phyloP scores from a whole-genome alignment of 2,888 invertebrate species.

The Hydroisotoma schaefferi region DNA sequence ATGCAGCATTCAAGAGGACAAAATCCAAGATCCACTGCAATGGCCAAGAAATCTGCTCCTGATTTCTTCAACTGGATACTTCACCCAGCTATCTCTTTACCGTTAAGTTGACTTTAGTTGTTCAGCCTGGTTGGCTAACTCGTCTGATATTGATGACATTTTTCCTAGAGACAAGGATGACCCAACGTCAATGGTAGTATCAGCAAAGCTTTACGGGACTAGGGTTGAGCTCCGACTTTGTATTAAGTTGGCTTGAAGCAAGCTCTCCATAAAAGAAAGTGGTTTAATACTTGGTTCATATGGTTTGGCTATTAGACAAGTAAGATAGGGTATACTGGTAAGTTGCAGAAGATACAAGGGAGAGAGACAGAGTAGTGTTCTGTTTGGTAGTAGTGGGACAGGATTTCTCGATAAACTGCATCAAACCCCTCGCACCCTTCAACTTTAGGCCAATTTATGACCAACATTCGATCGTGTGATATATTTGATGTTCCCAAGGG shows the following conservation, averaged over 20 bases:
- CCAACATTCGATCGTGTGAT: slow-evolving; percentile 47
- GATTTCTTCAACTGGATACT: too few species aligned
- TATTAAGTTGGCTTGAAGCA: not conserved
- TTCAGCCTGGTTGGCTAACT: not conserved
- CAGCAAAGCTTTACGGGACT: not conserved
- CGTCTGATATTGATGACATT: not conserved
- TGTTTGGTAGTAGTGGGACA: slow-evolving; percentile 19
- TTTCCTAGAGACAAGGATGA: slow-evolving; percentile 1
- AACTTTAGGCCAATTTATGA: slow-evolving; percentile 46
- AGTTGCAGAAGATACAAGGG: slow-evolving; percentile 10
- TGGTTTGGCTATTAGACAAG: too few species aligned
- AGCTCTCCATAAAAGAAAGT: slow-evolving; percentile 10
- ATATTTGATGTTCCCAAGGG: slow-evolving; percentile 40
- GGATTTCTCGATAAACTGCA: slow-evolving; percentile 42
- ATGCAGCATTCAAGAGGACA: too few species aligned
- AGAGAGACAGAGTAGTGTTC: slow-evolving; percentile 20
- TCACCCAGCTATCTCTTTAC: not conserved
- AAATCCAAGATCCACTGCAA: too few species aligned
- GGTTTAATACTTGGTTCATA: slow-evolving; percentile 11
- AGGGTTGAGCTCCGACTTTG: not conserved
- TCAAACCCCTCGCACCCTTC: slow-evolving; percentile 46
- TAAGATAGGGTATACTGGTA: too few species aligned
- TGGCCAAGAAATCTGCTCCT: too few species aligned
- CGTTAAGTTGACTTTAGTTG: slow-evolving; percentile 4
- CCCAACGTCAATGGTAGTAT: not conserved